Base-by-base conservation (phyloP, 2,113 vertebrate genomes). In the Aramus guarauna region DNA sequence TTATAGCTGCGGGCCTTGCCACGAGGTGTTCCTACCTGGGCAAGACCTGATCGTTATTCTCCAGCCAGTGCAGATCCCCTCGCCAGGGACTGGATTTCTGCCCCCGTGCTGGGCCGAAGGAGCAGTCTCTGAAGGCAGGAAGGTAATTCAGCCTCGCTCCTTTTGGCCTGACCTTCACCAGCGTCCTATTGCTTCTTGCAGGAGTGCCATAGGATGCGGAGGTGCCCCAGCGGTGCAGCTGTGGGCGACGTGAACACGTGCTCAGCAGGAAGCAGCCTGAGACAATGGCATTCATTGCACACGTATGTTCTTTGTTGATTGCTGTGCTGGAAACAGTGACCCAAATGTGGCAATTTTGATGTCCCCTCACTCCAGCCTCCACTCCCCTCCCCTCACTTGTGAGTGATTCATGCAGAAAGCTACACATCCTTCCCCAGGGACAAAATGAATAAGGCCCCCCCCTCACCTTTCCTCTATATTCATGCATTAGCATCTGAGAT, bases 221-320 rank as follows among this genome's bases (percentile, higher is more conserved):
- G 37, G 27, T 83, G 75, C 88, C 85, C 75, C 10, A 0, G 83
- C 9, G 0, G 26, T 55, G 88, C 90, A 78, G 81, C 87, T 94
- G 90, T 53, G 88, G 84, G 83, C 3, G 9, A 43, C 2, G 0
- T 93, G 92, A 83, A 88, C 92, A 6, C 48, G 45, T 88, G 92
- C 90, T 92, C 84, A 85, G 3, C n/a, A 82, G 92, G 94, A 96
- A 97, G 53, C 63, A 77, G 84, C 81, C 74, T 7, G 76, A 95
- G 87, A 96, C 96, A 97, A 94, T 91, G 91, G 94, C 84, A 92
- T 72, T 93, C 50, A 2, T 56, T 94, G 83, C 89, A 94, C 76
- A 74, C 59, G 12, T 81, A 36, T 88, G 85, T 76, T 73, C 60
- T 64, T 67, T 90, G 63, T 27, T 72, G 64, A 39, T 68, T 50